These are phyloP conservation scores for Watsonalla cultraria DNA, from an alignment of 2,888 invertebrate species.

Conservation along the genomic window DNA sequence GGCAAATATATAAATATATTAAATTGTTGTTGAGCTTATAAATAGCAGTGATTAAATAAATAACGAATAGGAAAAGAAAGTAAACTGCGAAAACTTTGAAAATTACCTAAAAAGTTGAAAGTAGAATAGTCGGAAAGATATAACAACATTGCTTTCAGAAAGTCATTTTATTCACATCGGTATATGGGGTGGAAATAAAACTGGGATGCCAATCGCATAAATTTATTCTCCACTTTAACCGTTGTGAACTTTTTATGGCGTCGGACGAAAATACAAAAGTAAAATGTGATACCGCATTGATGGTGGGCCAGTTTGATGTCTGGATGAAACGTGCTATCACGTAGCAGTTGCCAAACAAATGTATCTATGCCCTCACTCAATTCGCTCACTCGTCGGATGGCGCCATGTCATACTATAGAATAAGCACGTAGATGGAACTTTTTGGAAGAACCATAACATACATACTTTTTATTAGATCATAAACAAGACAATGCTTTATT, in stretches of 20 bases:
- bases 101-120: not conserved
- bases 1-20: too few relatives aligned
- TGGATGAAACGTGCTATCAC: conserved; percentile 40
- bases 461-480: conserved; percentile 3
- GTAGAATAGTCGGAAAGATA: not conserved
- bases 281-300: conserved; percentile 26
- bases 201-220: conserved; percentile 23
- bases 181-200: conserved; percentile 27
- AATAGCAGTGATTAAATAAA: too few relatives aligned
- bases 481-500: not conserved
- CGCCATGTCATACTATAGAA: conserved; percentile 48
- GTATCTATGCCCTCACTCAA: conserved; percentile 48
- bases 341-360: conserved; percentile 54
- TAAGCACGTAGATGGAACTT: conserved; percentile 18
- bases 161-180: not conserved
- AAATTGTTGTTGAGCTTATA: too few relatives aligned
- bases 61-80: not conserved
- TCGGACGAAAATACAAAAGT: conserved; percentile 18
- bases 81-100: not conserved
- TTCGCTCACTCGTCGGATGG: conserved; percentile 51
- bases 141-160: not conserved
- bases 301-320: conserved; percentile 38
- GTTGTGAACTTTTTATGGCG: conserved; percentile 10
- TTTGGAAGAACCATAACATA: conserved; percentile 6
- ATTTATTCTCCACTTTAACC: conserved; percentile 7